A percentile compares a stretch with the other conserved stretches of the same genome.
Conservation (phyloP, 2,888 invertebrate genomes). For the Macaria notata region DNA sequence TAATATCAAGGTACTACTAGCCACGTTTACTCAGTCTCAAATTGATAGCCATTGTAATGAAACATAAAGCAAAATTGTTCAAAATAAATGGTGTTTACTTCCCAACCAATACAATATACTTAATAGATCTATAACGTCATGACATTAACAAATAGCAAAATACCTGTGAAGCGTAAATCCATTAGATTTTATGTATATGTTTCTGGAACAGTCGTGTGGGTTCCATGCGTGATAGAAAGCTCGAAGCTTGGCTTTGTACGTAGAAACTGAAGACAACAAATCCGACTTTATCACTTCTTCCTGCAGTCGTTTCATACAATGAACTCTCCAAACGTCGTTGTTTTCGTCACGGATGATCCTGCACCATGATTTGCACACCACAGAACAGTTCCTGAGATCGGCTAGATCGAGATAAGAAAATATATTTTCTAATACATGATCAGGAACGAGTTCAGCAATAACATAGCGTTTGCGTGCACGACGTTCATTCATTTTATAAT, state of each 20-base stretch:
- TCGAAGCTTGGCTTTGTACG: conserved; percentile 95
- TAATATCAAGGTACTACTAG: too few relatives aligned
- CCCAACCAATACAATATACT: too few relatives aligned
- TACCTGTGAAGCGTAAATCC: conserved; percentile 97
- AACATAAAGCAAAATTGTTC: too few relatives aligned
- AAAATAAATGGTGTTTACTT: too few relatives aligned
- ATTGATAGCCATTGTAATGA: too few relatives aligned
- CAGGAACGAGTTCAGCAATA: conserved; percentile 85
- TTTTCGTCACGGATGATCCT: conserved; percentile 95
- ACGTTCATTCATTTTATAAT: conserved; percentile 44
- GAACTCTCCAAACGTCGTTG: conserved; percentile 96
- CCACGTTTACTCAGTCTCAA: too few relatives aligned
- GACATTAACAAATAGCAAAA: background rate
- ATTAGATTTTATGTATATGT: conserved; percentile 97
- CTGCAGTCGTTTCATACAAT: conserved; percentile 92
- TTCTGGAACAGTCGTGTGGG: conserved; percentile 97
- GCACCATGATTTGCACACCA: conserved; percentile 97
- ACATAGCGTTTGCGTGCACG: conserved; percentile 72
- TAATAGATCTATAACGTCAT: too few relatives aligned
- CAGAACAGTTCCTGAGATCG: conserved; percentile 93
- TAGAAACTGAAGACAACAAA: conserved; percentile 92
- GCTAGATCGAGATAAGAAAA: conserved; percentile 94
- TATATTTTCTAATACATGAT: conserved; percentile 93
- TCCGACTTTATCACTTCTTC: conserved; percentile 94
- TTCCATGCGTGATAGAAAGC: conserved; percentile 99